Base-by-base conservation (phyloP, 2,113 vertebrate genomes). In the Erythrolamprus reginae region DNA sequence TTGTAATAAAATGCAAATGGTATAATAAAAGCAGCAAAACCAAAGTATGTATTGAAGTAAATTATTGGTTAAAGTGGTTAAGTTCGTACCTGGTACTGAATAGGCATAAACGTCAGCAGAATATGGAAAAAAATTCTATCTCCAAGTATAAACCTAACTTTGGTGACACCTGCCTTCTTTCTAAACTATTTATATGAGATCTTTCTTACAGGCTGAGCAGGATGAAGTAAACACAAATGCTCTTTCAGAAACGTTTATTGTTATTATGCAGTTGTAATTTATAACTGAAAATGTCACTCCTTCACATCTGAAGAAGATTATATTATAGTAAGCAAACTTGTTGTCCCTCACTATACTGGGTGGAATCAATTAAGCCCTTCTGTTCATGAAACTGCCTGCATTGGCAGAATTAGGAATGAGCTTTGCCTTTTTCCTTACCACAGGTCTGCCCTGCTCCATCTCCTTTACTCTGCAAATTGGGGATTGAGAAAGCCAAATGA, bases 321-420 rank as follows among this genome's bases (percentile, higher is more conserved):
- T 89, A 53, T 94, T n/a, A 90, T 45, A 92, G 86, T 91, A 86
- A 5, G 19, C 86, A 89, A 92, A 77, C 51, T 24, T 88, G 24
- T 58, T 89, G 58, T 56, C 93, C 51, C n/a, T 93, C 42, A 38
- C 19, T 48, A 4, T 10, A 24, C 38, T 52, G 42, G 28, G 4
- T 0, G 12, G 15, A 77, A 77, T 38, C 70, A 77, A 77, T 77
- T 38, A 77, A 38, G 33, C 7, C 3, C 70, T 77, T 17, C 15
- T 77, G 70, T 38, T 77, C 33, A 77, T 19, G 33, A 77, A 19
- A 77, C 33, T 21, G 70, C 70, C 38, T 38, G 65, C 1, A 2
- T 77, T 77, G 70, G 70, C 70, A 42, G 70, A 77, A 77, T 77
- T 77, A 21, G 65, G 65, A 77, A 38, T 77, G 33, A 38, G 33